Evolutionary conservation across 53 echinoderm and acorn worm species (phyloP), one percentile per base, ranked within the genome.

Genomic region (Henricia sp.): DNA sequence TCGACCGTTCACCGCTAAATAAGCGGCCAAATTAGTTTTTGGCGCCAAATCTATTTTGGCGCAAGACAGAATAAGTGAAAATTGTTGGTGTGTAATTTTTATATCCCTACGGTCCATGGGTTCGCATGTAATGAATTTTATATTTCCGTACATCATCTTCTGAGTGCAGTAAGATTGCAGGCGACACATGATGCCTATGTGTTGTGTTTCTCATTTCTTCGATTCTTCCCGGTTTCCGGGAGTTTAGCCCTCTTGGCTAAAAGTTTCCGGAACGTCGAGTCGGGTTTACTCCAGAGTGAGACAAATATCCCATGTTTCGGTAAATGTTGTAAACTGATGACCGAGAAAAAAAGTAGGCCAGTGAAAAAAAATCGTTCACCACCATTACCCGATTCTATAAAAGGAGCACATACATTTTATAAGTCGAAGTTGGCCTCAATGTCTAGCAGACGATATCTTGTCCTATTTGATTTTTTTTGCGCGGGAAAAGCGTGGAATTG

Each of bases 231-330:
- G 4, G 59, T 76, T 55, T 76, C 58, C 58, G 58, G 59, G 24
- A 50, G 55, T 74, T 2, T 21, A 57, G 38, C 37, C 36, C 59
- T 51, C 59, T 40, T 27, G 28, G 41, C 76, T 76, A 76, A 76
- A 76, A 57, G 76, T 76, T 76, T 76, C 76, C 76, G 76, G 76
- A 30, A 39, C 42, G 56, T 76, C 37, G 25, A 76, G 76, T 76
- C 76, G 58, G 56, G 37, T 76, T 58, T 58, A 57, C 59, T 58
- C 59, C 58, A 25, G 41, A 76, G 76, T 40, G 76, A n/a, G n/a
- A n/a, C n/a, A n/a, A 39, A 76, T 76, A 76, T 76, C 76, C 35
- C 57, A 58, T 76, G 76, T 57, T 57, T 38, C 56, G 9, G 58
- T 28, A 59, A 42, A 74, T 67, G 67, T 67, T 67, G 14, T 46